Evolutionary conservation across 2,888 invertebrate genomes (phyloP).

Genomic region (Crematogaster levior): DNA sequence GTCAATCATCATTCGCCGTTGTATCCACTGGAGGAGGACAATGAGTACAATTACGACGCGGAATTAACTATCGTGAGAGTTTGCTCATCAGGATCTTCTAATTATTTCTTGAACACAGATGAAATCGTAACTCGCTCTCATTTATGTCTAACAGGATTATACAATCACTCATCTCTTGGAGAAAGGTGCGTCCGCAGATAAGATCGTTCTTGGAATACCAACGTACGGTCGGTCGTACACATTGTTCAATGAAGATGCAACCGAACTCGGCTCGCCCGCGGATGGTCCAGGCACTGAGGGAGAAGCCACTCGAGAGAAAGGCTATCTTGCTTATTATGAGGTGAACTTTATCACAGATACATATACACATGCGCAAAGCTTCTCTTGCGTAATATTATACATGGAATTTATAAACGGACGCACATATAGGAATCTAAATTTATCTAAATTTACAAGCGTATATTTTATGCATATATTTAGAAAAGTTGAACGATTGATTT

Average conservation of each 20-base stretch:
- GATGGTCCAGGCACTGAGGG: slow-evolving; percentile 97
- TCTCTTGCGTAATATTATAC: background rate
- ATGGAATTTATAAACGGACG: background rate
- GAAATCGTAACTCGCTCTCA: background rate
- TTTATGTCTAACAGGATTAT: slow-evolving; percentile 89
- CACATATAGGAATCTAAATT: background rate
- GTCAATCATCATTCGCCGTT: slow-evolving; percentile 97
- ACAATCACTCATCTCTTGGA: slow-evolving; percentile 94
- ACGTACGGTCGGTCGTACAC: slow-evolving; percentile 97
- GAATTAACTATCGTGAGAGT: slow-evolving; percentile 94
- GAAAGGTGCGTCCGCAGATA: slow-evolving; percentile 92
- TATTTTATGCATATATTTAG: background rate
- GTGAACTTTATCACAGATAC: slow-evolving; percentile 85
- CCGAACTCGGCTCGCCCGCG: slow-evolving; percentile 94
- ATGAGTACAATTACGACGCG: slow-evolving; percentile 94
- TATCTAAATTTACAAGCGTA: background rate
- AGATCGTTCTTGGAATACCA: slow-evolving; percentile 94
- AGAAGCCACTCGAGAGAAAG: slow-evolving; percentile 96
- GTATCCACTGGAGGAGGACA: slow-evolving; percentile 92
- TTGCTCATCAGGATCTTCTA: background rate
- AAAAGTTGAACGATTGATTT: background rate
- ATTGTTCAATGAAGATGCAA: slow-evolving; percentile 93
- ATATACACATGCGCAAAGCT: background rate
- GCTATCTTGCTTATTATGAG: slow-evolving; percentile 97
- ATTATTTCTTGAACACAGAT: background rate